Base-by-base conservation (phyloP, 1,140 invertebrate genomes). In the Drosophila kanapiae region DNA sequence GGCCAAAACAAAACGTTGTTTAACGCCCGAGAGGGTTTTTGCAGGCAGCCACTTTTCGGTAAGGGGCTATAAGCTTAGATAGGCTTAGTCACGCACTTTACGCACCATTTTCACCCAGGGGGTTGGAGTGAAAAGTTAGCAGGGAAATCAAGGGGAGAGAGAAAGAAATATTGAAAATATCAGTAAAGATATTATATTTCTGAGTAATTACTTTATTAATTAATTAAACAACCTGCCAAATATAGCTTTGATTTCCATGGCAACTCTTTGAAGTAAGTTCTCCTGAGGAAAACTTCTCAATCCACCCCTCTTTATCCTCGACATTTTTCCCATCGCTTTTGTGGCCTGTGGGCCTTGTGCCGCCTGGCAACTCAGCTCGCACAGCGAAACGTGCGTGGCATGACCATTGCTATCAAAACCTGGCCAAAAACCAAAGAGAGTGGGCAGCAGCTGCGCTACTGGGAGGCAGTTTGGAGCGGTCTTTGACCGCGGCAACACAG, bases 1-100 rank as follows among this genome's bases (percentile, higher is more conserved):
- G 81, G 81, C 81, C 79, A 82, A 82, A 51, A 81, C 79, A 80
- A 68, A 75, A 80, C 57, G 78, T 77, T 68, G 62, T 77, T 59
- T 75, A 82, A 83, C 49, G 75, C 69, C 69, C 51, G 80, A 60
- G 74, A 56, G 74, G 49, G 29, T 72, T 72, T 70, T 69, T 27
- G 35, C 40, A 10, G 5, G 7, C 6, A 7, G 31, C 31, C 23
- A 3, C 29, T 2, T 4, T 29, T 33, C n/a, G 14, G 35, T 13
- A 13, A 13, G n/a, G 13, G 49, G 42, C n/a, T 31, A 29, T 14
- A 40, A 14, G 16, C 23, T 29, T 40, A 29, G 47, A 61, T 57
- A 51, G 54, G 43, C 54, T 65, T 75, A 76, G 81, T 77, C 81
- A 84, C 82, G 82, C 82, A 84, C 42, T 84, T 77, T 60, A 81